These are phyloP conservation scores for Molanna angustata DNA, from an alignment of 2,888 invertebrate genomes.

Conservation along the genomic window DNA sequence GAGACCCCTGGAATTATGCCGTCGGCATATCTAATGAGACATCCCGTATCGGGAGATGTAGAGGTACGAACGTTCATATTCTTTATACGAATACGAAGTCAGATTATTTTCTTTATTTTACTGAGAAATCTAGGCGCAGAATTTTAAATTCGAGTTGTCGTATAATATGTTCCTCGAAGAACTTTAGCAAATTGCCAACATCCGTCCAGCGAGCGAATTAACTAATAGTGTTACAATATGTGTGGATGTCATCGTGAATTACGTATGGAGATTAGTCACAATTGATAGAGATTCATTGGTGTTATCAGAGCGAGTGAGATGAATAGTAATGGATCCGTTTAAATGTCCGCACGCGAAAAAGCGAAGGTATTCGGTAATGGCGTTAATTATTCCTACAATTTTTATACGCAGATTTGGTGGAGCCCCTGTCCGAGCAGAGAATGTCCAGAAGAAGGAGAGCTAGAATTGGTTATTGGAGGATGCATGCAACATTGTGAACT, in stretches of 20 bases:
- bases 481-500: constrained; percentile 72
- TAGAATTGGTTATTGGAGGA: constrained; percentile 69
- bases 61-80: too few species aligned
- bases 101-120: constrained; percentile 12
- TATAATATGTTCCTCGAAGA: constrained; percentile 45
- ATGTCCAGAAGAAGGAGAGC: constrained; percentile 71
- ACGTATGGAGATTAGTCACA: constrained; percentile 49
- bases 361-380: constrained; percentile 13
- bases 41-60: constrained; percentile 66
- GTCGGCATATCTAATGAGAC: constrained; percentile 71
- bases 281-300: constrained; percentile 38
- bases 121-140: constrained; percentile 8
- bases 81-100: too few species aligned
- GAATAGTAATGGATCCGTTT: constrained; percentile 26
- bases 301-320: constrained; percentile 29
- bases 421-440: constrained; percentile 77
- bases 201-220: constrained; percentile 53
- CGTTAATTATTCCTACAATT: constrained; percentile 4
- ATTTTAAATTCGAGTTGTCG: constrained; percentile 19
- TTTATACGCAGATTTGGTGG: constrained; percentile 67
- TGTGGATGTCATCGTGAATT: constrained; percentile 42
- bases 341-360: constrained; percentile 21
- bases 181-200: constrained; percentile 55
- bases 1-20: constrained; percentile 75
- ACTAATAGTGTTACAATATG: constrained; percentile 45